Evolutionary conservation across 2,113 vertebrate genomes (phyloP).

Genomic region (Phocoena sinus): DNA sequence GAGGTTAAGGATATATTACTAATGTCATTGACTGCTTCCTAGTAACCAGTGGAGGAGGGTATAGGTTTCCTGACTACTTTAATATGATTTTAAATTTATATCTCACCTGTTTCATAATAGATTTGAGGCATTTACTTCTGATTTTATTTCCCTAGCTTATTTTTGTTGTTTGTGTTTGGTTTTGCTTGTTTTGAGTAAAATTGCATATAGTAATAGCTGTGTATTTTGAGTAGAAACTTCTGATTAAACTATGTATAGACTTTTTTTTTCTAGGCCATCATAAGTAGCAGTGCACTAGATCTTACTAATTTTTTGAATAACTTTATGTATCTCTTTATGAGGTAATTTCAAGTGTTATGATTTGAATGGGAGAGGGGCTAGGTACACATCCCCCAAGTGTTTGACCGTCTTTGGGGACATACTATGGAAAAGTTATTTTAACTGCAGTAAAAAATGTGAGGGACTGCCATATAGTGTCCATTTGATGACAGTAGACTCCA

Average conservation of each 20-base stretch:
- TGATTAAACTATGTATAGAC: not conserved
- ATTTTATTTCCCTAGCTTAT: not conserved
- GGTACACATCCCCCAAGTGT: not conserved
- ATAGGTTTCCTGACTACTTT: not conserved
- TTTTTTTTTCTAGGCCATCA: not conserved
- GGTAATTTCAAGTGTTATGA: not conserved
- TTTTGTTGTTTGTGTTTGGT: not conserved
- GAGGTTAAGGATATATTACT: not conserved
- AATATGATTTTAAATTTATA: not conserved
- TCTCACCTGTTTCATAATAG: not conserved
- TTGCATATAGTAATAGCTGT: not conserved
- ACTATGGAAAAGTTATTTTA: not conserved
- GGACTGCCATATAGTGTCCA: not conserved
- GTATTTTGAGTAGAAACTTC: not conserved
- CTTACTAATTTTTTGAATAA: not conserved
- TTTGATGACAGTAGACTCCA: not conserved
- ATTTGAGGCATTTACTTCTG: not conserved
- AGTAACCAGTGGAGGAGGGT: not conserved
- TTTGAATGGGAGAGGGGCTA: not conserved
- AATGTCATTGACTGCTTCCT: not conserved
- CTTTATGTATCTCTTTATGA: not conserved
- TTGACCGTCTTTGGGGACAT: not conserved
- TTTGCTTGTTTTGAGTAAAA: conserved; percentile 26
- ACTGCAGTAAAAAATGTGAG: not conserved
- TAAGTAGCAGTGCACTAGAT: not conserved